Percentiles rank a stretch among this genome's conserved stretches.
These are phyloP conservation scores for Micrasema minimum DNA, from an alignment of 1,140 invertebrate species.

Conservation along the genomic window DNA sequence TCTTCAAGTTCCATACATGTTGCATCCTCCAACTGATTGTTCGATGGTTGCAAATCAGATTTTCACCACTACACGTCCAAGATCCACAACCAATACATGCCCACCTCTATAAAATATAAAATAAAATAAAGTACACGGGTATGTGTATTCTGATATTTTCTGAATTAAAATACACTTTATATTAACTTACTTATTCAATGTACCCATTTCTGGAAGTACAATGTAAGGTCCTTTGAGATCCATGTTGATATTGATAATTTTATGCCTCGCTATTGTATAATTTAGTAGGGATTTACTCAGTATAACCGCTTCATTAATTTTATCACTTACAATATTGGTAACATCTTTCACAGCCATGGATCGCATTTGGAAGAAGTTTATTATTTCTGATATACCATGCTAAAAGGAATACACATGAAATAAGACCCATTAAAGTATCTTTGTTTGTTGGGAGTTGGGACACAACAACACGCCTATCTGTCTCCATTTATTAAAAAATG, in stretches of 20 bases:
- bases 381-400: slow-evolving; percentile 80
- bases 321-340: slow-evolving; percentile 55
- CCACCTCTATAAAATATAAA: slow-evolving; percentile 69
- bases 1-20: slow-evolving; percentile 87
- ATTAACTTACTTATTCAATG: slow-evolving; percentile 77
- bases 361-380: slow-evolving; percentile 76
- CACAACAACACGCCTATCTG: no score
- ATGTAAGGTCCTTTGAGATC: slow-evolving; percentile 83
- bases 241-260: slow-evolving; percentile 78
- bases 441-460: neutral
- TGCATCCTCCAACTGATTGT: slow-evolving; percentile 76
- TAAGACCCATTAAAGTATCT: slow-evolving; percentile 35
- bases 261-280: slow-evolving; percentile 69
- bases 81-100: slow-evolving; percentile 78
- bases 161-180: no score
- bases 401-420: slow-evolving; percentile 59
- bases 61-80: slow-evolving; percentile 77
- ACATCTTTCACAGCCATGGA: slow-evolving; percentile 61
- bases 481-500: slow-evolving; percentile 10
- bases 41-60: slow-evolving; percentile 79
- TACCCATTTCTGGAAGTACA: slow-evolving; percentile 81
- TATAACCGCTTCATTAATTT: slow-evolving; percentile 55
- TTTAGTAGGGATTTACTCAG: slow-evolving; percentile 64
- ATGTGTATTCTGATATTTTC: no score
- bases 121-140: no score